Percentiles rank a stretch among this genome's conserved stretches.
These are phyloP conservation scores for Enteromius trimaculatus DNA, from an alignment of 2,797 vertebrate genomes.

Conservation along the genomic window DNA sequence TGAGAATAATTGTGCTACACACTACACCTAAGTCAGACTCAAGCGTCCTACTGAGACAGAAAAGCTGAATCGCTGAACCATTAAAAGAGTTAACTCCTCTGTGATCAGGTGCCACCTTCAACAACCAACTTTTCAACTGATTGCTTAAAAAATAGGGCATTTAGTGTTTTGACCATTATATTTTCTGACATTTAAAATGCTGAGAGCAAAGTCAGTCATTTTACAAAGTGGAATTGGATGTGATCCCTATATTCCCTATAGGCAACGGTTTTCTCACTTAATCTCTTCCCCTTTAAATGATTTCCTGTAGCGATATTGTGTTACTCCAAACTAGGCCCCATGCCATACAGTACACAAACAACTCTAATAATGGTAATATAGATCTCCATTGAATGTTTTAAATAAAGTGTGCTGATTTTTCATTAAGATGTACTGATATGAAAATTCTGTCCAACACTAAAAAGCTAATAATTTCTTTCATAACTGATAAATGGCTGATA, in stretches of 20 bases:
- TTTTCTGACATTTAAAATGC: constrained; percentile 50
- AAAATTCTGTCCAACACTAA: background rate
- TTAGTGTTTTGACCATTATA: constrained; percentile 57
- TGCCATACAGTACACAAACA: constrained; percentile 23
- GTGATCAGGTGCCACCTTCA: constrained; percentile 47
- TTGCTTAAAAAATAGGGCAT: constrained; percentile 49
- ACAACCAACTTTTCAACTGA: constrained; percentile 52
- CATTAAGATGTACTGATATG: background rate
- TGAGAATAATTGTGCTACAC: constrained; percentile 36
- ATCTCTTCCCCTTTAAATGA: constrained; percentile 4
- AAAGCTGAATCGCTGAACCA: constrained; percentile 33
- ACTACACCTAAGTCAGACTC: constrained; percentile 3
- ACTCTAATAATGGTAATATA: background rate
- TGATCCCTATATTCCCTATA: constrained; percentile 12
- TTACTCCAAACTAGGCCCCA: background rate
- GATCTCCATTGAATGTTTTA: background rate
- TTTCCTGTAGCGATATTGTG: constrained; percentile 17
- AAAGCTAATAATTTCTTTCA: background rate
- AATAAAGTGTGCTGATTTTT: background rate
- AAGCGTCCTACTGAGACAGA: constrained; percentile 4
- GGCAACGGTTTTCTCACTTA: constrained; percentile 14
- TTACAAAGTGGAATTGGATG: constrained; percentile 38
- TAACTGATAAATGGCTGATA: background rate
- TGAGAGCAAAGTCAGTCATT: constrained; percentile 36
- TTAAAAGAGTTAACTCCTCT: constrained; percentile 20